Conservation (phyloP, 1,140 invertebrate species). For the Pseudomyrmex pallidus region DNA sequence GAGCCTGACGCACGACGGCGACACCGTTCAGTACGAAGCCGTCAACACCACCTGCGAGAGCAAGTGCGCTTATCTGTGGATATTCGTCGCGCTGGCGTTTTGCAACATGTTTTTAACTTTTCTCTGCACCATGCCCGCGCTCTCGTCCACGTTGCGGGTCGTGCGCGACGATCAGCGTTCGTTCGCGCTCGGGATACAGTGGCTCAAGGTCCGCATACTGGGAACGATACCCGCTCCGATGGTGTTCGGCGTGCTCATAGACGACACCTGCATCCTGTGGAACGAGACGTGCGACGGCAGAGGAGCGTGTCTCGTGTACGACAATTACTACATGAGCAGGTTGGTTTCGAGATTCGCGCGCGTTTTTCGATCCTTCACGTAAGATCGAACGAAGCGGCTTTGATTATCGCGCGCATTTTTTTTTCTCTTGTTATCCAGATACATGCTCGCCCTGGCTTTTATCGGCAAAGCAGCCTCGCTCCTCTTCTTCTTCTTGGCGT, state of each 20-base stretch:
- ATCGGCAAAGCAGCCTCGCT: constrained; percentile 88
- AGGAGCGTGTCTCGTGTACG: constrained; percentile 89
- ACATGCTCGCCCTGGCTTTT: constrained; percentile 88
- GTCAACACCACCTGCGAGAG: constrained; percentile 88
- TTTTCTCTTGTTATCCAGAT: constrained; percentile 83
- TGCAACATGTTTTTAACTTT: constrained; percentile 92
- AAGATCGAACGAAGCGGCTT: neutral
- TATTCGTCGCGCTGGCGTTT: constrained; percentile 89
- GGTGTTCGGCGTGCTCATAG: constrained; percentile 93
- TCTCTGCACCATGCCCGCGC: constrained; percentile 91
- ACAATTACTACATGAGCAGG: constrained; percentile 90
- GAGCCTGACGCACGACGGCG: constrained; percentile 68
- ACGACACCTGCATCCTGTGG: constrained; percentile 93
- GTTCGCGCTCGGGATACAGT: constrained; percentile 94
- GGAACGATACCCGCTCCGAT: constrained; percentile 95
- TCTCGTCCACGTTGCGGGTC: constrained; percentile 91
- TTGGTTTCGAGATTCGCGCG: constrained; percentile 67
- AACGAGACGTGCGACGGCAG: constrained; percentile 86
- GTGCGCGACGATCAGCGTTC: constrained; percentile 93
- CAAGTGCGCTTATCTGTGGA: constrained; percentile 87
- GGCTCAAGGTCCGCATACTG: constrained; percentile 91
- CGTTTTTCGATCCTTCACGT: neutral
- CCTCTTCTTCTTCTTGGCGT: constrained; percentile 89
- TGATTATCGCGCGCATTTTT: neutral
- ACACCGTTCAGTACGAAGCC: constrained; percentile 84